Base-by-base conservation (phyloP, 2,797 vertebrate species). In the Anguilla marmorata region DNA sequence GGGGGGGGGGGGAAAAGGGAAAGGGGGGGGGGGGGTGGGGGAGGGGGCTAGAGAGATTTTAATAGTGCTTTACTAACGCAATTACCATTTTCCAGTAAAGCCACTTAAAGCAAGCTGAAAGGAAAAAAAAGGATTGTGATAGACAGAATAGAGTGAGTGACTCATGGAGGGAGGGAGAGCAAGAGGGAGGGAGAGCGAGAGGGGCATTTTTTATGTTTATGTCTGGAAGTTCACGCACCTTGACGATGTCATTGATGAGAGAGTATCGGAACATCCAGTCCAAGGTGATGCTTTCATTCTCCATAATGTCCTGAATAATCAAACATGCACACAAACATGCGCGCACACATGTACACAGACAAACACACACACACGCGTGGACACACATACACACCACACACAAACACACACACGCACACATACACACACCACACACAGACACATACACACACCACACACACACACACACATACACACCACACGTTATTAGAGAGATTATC, bases 261-360 rank as follows among this genome's bases (percentile, higher is more conserved):
- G 98, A 99, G 86, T 97, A 99, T 91, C 97, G 97, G 91, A 99
- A 99, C 97, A 99, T 98, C 98, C 98, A 99, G 92, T 99, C 98
- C 93, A 99, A 93, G 0, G 97, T 98, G 93, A 99, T 99, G 94
- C 97, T 98, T 91, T 99, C 98, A 0, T 99, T 99, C 93, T 99
- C 98, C 94, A 99, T 89, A 90, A 99, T 98, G 92, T 99, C 98
- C 98, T 99, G 91, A 86, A 87, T 5, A 91, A 89, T 5, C 21
- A 87, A 41, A 60, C 30, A 0, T 30, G 41, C 86, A 85, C 56
- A 87, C 45, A 85, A 45, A 85, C 86, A 79, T 76, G 69, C 50
- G 50, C 87, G 37, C 41, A 1, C 54, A 58, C 84, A 33, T 72
- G 56, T 37, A 27, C 66, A 79, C 14, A 79, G 12, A 69, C 69